Base-by-base conservation (phyloP, 2,797 vertebrate genomes). In the Phrynocephalus forsythii region DNA sequence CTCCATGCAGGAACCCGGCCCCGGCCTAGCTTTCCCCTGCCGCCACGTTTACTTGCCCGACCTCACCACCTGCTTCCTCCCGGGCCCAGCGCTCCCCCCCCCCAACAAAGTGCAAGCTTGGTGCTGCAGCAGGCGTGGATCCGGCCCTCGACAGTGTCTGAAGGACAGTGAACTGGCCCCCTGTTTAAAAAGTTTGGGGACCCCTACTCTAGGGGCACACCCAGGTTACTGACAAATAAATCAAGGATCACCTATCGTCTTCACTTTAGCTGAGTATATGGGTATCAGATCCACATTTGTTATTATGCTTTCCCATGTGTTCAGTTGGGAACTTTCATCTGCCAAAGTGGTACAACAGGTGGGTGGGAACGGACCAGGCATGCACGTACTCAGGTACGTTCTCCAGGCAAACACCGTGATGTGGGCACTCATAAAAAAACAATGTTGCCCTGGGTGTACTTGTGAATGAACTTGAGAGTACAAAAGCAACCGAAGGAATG, bases 401-500 rank as follows among this genome's bases (percentile, higher is more conserved):
- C 44, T 82, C 13, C 20, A 76, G 22, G 44, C 10, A 72, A 73
- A 44, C 26, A 10, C 20, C 0, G 10, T 33, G n/a, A 73, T 63
- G 26, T 48, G 20, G n/a, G 2, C 67, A 63, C 48, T 30, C 28
- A 33, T 56, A 13, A 77, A 66, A 38, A 69, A 78, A 52, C 28
- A 15, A 33, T 38, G 56, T 60, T 86, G 38, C 8, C 10, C 72
- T 75, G 13, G 6, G 38, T 82, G 72, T 38, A 20, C n/a, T 82
- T 52, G 44, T 26, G 56, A 28, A 66, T 66, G 28, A 67, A 68
- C 44, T 56, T 13, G 38, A 82, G 16, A 67, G n/a, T 82, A 67
- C 73, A 83, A 76, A 87, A 78, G 71, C 20, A 82, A 8, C 20
- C 56, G 16, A 56, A 83, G 71, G 44, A 90, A 26, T 72, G 56